A percentile compares a stretch with the other conserved stretches of the same genome.
Evolutionary conservation across 1,140 invertebrate genomes (phyloP).

Genomic region (Micrasema longulum): DNA sequence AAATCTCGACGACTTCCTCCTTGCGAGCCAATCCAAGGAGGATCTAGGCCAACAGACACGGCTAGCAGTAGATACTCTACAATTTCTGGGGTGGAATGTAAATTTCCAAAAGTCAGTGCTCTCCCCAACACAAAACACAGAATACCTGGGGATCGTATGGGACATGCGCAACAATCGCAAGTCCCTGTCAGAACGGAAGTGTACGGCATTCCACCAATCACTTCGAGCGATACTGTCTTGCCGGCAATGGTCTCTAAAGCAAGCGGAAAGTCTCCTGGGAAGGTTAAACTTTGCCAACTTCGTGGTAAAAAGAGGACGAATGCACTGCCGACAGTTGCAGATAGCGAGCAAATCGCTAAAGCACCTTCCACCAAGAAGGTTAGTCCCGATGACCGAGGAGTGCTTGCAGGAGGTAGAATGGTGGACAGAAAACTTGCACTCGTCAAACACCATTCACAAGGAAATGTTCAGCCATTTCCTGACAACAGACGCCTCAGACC

Average conservation of each 20-base stretch:
- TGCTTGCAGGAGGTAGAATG: background rate
- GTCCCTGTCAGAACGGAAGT: background rate
- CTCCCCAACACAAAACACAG: conserved; percentile 21
- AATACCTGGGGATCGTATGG: conserved; percentile 49
- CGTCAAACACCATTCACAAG: background rate
- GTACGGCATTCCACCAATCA: background rate
- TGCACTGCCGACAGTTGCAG: conserved; percentile 53
- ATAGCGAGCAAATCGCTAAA: background rate
- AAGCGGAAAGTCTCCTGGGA: conserved; percentile 55
- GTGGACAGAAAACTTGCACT: background rate
- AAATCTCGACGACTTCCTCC: conserved; percentile 13
- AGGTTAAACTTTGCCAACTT: conserved; percentile 64
- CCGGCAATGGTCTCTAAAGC: conserved; percentile 40
- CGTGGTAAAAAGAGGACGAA: conserved; percentile 67
- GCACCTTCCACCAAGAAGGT: background rate
- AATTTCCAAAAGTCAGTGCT: conserved; percentile 43
- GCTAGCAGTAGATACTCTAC: conserved; percentile 36
- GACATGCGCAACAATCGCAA: background rate
- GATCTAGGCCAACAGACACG: conserved; percentile 5
- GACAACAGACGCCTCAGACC: background rate
- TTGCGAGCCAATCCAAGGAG: conserved; percentile 52
- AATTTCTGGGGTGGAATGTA: conserved; percentile 45
- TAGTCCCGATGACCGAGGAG: background rate
- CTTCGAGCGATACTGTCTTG: background rate
- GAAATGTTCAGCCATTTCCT: background rate